Base-by-base conservation (phyloP, 1,140 invertebrate genomes). In the Hermatobates lingyangjiaoensis region DNA sequence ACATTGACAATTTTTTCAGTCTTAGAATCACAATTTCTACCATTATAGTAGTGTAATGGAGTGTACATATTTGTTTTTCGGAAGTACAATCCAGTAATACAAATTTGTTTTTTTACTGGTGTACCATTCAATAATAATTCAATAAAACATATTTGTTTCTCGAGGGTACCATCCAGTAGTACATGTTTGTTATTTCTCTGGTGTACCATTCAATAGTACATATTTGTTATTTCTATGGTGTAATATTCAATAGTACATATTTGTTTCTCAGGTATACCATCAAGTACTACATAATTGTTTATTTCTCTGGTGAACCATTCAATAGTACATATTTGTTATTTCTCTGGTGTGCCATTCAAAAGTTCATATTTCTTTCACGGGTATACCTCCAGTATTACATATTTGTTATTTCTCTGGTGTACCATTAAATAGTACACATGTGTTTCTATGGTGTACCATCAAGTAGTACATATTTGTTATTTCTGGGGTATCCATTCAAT, bases 261-360 rank as follows among this genome's bases (percentile, higher is more conserved):
- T 10, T 10, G 14, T 15, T 10, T 26, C 10, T 47, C 7, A 26
- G 25, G 12, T 5, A 7, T 14, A 24, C 7, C 7, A 40, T 12
- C 25, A 18, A 3, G 2, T 28, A 38, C 25, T 55, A 25, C n/a
- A n/a, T n/a, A n/a, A n/a, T n/a, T n/a, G n/a, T n/a, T n/a, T n/a
- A n/a, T n/a, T n/a, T n/a, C n/a, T n/a, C n/a, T n/a, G n/a, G n/a
- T n/a, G n/a, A 3, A 12, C 20, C 4, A 23, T 40, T n/a, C 38
- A 20, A 30, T 24, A 50, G 20, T 27, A 27, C 39, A 47, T 51
- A 47, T 46, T 14, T n/a, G n/a, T n/a, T n/a, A n/a, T n/a, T n/a
- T n/a, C n/a, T n/a, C n/a, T n/a, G n/a, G n/a, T n/a, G n/a, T n/a
- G n/a, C n/a, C n/a, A n/a, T n/a, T n/a, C n/a, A n/a, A n/a, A n/a